A percentile compares a stretch with the other conserved stretches of the same genome.
These are phyloP conservation scores for Agrypnus murinus DNA, from an alignment of 2,888 invertebrate genomes.

Conservation along the genomic window DNA sequence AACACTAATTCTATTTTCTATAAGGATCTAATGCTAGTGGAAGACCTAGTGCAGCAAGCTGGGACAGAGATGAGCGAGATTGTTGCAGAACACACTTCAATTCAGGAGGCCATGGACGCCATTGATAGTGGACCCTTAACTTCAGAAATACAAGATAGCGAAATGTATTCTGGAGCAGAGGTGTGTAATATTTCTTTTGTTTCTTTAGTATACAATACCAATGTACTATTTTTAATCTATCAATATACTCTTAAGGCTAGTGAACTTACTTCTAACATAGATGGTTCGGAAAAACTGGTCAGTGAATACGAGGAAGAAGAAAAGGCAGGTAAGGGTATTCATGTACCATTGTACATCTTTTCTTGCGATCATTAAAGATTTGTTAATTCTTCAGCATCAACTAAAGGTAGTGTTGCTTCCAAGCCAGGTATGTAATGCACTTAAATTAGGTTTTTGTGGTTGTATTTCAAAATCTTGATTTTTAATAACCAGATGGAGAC, in stretches of 20 bases:
- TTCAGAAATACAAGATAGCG: not conserved
- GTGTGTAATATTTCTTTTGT: too few species aligned
- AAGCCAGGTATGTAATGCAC: not conserved
- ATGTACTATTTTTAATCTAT: too few species aligned
- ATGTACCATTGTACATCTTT: too few species aligned
- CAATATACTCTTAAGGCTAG: not conserved
- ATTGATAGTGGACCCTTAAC: not conserved
- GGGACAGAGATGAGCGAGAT: constrained; percentile 63
- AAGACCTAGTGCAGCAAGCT: constrained; percentile 64
- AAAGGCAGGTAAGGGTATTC: too few species aligned
- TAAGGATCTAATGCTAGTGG: constrained; percentile 65
- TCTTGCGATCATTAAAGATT: too few species aligned
- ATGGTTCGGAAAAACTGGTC: not conserved
- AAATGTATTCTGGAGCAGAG: too few species aligned
- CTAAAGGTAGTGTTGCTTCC: not conserved
- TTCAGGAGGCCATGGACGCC: not conserved
- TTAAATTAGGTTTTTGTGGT: too few species aligned
- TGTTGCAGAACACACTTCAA: constrained; percentile 61
- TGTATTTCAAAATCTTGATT: too few species aligned
- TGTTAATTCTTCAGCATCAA: too few species aligned
- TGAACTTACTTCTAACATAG: not conserved
- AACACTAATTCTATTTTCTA: not conserved
- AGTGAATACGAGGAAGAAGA: not conserved
- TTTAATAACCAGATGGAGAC: constrained; percentile 46
- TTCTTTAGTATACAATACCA: too few species aligned